These are phyloP conservation scores for Manis crassicaudata DNA, from an alignment of 2,797 vertebrate genomes.

Conservation along the genomic window DNA sequence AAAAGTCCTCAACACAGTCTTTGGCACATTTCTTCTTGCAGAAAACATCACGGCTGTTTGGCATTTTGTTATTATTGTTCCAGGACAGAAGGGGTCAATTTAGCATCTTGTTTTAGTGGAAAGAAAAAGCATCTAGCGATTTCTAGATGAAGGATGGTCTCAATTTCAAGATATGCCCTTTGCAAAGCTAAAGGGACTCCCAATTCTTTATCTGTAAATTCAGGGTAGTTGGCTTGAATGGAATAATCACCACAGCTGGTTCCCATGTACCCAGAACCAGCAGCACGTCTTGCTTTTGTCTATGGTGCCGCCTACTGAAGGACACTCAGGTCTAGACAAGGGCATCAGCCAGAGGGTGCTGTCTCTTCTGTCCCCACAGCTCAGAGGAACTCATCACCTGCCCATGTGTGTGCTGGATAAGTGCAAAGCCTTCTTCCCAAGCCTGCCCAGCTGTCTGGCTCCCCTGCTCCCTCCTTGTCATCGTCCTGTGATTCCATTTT, in stretches of 20 bases:
- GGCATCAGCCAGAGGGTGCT: not conserved
- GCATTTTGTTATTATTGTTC: not conserved
- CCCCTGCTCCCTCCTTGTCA: not conserved
- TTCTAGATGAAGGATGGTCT: not conserved
- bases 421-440: not conserved
- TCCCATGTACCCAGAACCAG: not conserved
- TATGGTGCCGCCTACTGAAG: not conserved
- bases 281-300: not conserved
- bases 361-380: not conserved
- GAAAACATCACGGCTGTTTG: not conserved
- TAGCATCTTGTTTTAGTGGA: not conserved
- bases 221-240: not conserved
- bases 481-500: conserved; percentile 68
- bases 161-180: not conserved
- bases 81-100: not conserved
- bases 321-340: rapidly evolving
- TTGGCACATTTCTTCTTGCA: not conserved
- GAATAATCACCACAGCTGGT: not conserved
- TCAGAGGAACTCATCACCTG: not conserved
- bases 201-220: not conserved
- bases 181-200: not conserved
- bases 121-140: not conserved
- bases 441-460: not conserved
- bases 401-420: not conserved
- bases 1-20: not conserved